These are phyloP conservation scores for Ruditapes philippinarum DNA, from an alignment of 1,140 invertebrate species.

Conservation along the genomic window DNA sequence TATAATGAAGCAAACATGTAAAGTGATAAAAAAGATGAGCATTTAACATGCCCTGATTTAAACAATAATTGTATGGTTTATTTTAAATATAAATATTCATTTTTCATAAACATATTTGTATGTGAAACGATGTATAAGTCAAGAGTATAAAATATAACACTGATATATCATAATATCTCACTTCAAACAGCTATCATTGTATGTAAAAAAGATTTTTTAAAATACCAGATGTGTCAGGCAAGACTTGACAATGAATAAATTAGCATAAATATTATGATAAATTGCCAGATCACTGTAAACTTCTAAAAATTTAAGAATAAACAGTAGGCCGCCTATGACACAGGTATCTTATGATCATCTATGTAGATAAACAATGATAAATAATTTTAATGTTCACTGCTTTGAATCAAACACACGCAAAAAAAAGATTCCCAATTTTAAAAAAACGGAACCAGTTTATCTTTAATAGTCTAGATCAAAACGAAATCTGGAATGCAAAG, in stretches of 20 bases:
- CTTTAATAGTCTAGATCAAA: neutral
- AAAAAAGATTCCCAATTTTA: neutral
- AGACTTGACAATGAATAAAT: conserved; percentile 8
- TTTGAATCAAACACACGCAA: too few species aligned
- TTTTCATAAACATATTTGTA: too few species aligned
- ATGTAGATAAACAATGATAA: conserved; percentile 5
- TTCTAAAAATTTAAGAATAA: neutral
- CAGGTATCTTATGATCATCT: neutral
- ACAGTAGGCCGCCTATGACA: neutral
- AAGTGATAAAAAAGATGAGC: too few species aligned
- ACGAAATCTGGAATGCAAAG: neutral
- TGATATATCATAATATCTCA: neutral
- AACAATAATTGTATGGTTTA: too few species aligned
- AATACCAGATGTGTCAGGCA: neutral
- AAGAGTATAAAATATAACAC: too few species aligned
- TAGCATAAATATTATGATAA: conserved; percentile 25
- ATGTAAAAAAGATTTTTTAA: conserved; percentile 14
- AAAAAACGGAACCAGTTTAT: neutral
- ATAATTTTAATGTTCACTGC: conserved; percentile 1
- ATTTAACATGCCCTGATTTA: too few species aligned
- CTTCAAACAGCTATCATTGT: neutral
- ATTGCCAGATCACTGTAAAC: neutral
- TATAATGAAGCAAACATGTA: too few species aligned
- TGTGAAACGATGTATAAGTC: too few species aligned
- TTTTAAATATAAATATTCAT: too few species aligned